A percentile compares a stretch with the other conserved stretches of the same genome.
These are phyloP conservation scores for Pegoplata infirma DNA, from an alignment of 2,888 invertebrate genomes.

Conservation along the genomic window DNA sequence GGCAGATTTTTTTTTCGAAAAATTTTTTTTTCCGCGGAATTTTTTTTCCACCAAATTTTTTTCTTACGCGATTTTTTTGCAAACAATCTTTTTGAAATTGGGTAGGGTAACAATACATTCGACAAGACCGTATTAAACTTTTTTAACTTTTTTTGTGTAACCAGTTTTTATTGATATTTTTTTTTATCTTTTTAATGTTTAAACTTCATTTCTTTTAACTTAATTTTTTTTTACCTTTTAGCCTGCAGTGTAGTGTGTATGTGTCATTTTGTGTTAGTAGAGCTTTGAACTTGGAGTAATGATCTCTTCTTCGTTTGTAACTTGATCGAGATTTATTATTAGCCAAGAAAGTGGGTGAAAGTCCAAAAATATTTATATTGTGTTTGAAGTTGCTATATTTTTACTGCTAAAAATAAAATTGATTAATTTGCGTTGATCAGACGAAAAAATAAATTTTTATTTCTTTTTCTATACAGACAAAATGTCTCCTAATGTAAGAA, in stretches of 20 bases:
- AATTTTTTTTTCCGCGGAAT: too few relatives aligned
- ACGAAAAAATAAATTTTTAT: too few relatives aligned
- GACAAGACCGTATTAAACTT: too few relatives aligned
- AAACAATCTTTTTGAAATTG: too few relatives aligned
- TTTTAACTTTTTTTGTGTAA: constrained; percentile 2
- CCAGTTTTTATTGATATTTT: constrained; percentile 37
- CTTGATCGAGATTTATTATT: neutral
- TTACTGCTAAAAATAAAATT: neutral
- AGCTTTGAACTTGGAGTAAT: constrained; percentile 36
- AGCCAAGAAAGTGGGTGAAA: constrained; percentile 1
- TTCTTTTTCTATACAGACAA: too few relatives aligned
- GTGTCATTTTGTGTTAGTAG: constrained; percentile 17
- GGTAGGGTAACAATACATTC: too few relatives aligned
- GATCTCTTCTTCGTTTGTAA: constrained; percentile 14
- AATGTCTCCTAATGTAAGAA: too few relatives aligned
- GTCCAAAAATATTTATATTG: neutral
- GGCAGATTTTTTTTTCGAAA: too few relatives aligned
- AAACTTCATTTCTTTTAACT: neutral
- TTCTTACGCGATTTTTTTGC: too few relatives aligned
- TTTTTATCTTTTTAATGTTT: neutral
- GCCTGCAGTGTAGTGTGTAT: neutral
- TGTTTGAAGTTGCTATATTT: neutral
- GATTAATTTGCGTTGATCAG: neutral
- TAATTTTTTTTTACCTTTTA: neutral
- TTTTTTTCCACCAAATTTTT: too few relatives aligned